Percentiles rank a stretch among this genome's conserved stretches.
Conservation (phyloP, 2,888 invertebrate genomes). For the Penaeus monodon region DNA sequence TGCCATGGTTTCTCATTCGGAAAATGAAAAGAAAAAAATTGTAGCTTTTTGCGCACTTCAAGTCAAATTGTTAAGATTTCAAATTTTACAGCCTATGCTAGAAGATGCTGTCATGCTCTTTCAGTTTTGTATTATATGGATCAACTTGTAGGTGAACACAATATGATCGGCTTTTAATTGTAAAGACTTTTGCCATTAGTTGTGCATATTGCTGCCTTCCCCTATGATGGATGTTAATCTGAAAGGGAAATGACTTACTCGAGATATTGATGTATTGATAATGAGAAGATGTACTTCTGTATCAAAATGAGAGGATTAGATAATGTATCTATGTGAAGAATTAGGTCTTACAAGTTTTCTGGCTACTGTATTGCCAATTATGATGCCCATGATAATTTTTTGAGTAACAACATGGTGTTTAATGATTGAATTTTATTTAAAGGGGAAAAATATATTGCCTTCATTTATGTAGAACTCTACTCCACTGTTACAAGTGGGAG, state of each 20-base stretch:
- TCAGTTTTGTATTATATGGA: conserved; percentile 18
- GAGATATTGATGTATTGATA: conserved; percentile 3
- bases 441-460: conserved; percentile 37
- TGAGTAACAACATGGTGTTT: conserved; percentile 42
- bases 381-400: conserved; percentile 40
- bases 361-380: conserved; percentile 45
- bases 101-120: conserved; percentile 35
- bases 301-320: conserved; percentile 12
- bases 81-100: conserved; percentile 12
- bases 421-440: conserved; percentile 45
- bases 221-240: conserved; percentile 32
- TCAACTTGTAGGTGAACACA: conserved; percentile 34
- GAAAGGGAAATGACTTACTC: conserved; percentile 14
- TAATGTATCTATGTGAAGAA: conserved; percentile 20
- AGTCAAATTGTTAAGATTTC: conserved; percentile 1
- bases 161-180: conserved; percentile 20
- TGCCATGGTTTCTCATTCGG: conserved; percentile 34
- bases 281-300: too few relatives aligned
- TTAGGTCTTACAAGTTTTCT: conserved; percentile 32
- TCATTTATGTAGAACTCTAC: conserved; percentile 43
- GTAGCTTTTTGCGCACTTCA: conserved; percentile 22
- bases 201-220: conserved; percentile 22
- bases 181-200: conserved; percentile 33
- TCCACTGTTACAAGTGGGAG: conserved; percentile 33
- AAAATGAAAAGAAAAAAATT: conserved; percentile 1